Percentiles rank a stretch among this genome's conserved stretches.
Evolutionary conservation across 2,797 vertebrate genomes (phyloP).

Genomic region (Triplophysa yarkandensis): DNA sequence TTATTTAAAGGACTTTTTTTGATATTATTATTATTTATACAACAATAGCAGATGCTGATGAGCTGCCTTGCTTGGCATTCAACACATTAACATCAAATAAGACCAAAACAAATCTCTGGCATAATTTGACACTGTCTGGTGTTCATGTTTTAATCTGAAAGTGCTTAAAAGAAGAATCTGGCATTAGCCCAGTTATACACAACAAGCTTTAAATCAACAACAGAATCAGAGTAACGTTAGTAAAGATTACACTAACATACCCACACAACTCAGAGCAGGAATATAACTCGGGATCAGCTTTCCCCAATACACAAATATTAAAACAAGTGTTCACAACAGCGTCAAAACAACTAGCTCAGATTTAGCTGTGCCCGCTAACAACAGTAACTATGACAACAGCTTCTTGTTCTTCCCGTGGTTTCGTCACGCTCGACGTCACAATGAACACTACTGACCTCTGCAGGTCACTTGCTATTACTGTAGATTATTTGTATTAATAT

Average conservation of each 20-base stretch:
- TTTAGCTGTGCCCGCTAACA: constrained; percentile 33
- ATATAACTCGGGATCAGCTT: not conserved
- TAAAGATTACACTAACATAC: not conserved
- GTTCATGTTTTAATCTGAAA: not conserved
- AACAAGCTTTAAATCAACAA: constrained; percentile 3
- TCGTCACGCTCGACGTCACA: not conserved
- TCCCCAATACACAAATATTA: not conserved
- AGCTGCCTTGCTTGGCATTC: not conserved
- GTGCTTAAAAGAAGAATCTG: not conserved
- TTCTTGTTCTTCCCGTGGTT: constrained; percentile 1
- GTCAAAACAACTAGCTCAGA: constrained; percentile 13
- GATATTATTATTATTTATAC: not conserved
- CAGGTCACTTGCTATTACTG: constrained; percentile 16
- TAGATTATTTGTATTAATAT: too few species aligned
- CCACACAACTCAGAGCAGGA: not conserved
- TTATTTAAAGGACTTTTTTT: too few species aligned
- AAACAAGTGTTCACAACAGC: not conserved
- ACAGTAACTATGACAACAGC: constrained; percentile 48
- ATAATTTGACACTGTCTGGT: not conserved
- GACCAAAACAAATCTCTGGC: not conserved
- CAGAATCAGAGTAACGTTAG: not conserved
- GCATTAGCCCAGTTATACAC: not conserved
- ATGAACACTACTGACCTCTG: constrained; percentile 4
- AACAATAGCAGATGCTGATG: constrained; percentile 9
- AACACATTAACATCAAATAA: not conserved